These are phyloP conservation scores for Timema cristinae DNA, from an alignment of 2,888 invertebrate genomes.

Conservation along the genomic window DNA sequence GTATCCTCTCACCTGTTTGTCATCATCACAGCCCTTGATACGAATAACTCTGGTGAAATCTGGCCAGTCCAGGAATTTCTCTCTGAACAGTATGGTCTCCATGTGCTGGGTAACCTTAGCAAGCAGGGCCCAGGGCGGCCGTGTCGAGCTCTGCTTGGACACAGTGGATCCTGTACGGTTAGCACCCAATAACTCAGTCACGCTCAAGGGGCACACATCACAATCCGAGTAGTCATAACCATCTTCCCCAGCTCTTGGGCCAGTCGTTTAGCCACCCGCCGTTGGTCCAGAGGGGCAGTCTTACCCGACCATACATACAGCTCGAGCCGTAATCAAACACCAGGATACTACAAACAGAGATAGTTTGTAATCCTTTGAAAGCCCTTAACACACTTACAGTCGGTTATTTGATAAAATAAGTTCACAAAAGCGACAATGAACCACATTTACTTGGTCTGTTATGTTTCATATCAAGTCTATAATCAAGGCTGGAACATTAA, in stretches of 20 bases:
- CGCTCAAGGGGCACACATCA: slow-evolving; percentile 69
- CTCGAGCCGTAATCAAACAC: slow-evolving; percentile 94
- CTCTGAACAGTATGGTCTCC: slow-evolving; percentile 88
- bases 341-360: slow-evolving; percentile 49
- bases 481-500: no score
- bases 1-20: slow-evolving; percentile 30
- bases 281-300: slow-evolving; percentile 66
- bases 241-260: slow-evolving; percentile 76
- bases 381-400: no score
- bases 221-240: slow-evolving; percentile 83
- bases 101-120: slow-evolving; percentile 88
- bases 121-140: slow-evolving; percentile 84
- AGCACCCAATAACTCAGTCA: slow-evolving; percentile 61
- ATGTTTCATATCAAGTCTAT: no score
- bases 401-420: no score
- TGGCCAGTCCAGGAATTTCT: slow-evolving; percentile 96
- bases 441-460: no score
- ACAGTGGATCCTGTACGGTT: slow-evolving; percentile 41
- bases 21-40: slow-evolving; percentile 52
- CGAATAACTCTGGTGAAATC: slow-evolving; percentile 76
- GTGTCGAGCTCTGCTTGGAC: slow-evolving; percentile 45
- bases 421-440: no score
- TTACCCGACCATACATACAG: slow-evolving; percentile 95
- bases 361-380: neutral
- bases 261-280: slow-evolving; percentile 69